A percentile compares a stretch with the other conserved stretches of the same genome.
These are phyloP conservation scores for Albula glossodonta DNA, from an alignment of 2,113 vertebrate species.

Conservation along the genomic window DNA sequence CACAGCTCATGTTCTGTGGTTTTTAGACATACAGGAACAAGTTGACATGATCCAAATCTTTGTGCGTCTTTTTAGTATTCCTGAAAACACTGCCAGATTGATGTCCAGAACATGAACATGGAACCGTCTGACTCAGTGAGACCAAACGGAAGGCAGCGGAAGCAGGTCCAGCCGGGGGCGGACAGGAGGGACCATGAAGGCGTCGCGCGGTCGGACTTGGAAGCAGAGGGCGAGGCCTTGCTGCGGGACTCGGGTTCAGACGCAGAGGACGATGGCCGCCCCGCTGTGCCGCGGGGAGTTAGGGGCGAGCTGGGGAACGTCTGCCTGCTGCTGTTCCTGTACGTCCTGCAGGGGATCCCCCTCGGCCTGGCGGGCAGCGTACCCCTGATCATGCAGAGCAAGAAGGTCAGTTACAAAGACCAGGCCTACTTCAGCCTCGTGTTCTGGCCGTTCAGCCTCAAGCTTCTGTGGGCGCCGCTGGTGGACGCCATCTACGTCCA, in stretches of 20 bases:
- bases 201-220: background rate
- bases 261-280: conserved; percentile 52
- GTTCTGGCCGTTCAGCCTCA: conserved; percentile 98
- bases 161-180: conserved; percentile 23
- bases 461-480: conserved; percentile 92
- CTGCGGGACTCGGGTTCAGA: conserved; percentile 38
- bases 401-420: conserved; percentile 89
- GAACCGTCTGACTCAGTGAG: conserved; percentile 67
- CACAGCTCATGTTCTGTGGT: background rate
- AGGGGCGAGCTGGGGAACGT: conserved; percentile 80
- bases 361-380: conserved; percentile 94
- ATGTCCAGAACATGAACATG: conserved; percentile 54
- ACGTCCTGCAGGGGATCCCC: conserved; percentile 95
- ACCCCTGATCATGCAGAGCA: conserved; percentile 91
- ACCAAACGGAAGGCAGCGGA: conserved; percentile 82
- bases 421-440: conserved; percentile 97
- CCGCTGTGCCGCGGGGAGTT: conserved; percentile 50
- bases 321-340: conserved; percentile 86
- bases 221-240: background rate
- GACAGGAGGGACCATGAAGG: background rate
- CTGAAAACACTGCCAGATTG: conserved; percentile 48
- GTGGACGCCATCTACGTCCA: conserved; percentile 91
- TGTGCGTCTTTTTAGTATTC: background rate
- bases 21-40: background rate
- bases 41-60: too few relatives aligned